A percentile compares a stretch with the other conserved stretches of the same genome.
phyloP scores from a whole-genome alignment of 2,797 vertebrate species.

The Gymnocypris eckloni region DNA sequence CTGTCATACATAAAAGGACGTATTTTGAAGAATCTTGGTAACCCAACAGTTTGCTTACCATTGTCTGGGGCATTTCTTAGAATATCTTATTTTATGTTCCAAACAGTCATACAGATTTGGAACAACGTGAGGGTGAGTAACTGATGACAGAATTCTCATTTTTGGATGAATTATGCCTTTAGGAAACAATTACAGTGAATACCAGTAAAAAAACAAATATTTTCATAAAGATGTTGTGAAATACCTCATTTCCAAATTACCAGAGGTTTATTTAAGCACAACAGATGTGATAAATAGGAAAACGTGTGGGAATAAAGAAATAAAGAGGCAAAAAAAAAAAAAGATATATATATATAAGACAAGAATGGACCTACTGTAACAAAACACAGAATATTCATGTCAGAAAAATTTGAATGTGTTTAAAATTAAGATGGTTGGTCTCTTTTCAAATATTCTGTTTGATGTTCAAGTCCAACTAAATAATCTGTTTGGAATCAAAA shows the following conservation, averaged over 20 bases:
- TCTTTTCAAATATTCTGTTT: conserved; percentile 51
- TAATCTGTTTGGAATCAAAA: conserved; percentile 55
- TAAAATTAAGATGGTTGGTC: conserved; percentile 41
- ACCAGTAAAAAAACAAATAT: neutral
- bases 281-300: neutral
- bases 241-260: neutral
- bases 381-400: conserved; percentile 13
- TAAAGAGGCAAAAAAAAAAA: no score
- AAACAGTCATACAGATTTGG: neutral
- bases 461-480: conserved; percentile 49
- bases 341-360: neutral
- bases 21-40: neutral
- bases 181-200: neutral
- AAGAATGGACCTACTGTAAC: neutral
- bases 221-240: neutral
- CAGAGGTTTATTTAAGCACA: neutral
- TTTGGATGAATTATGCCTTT: neutral
- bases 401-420: conserved; percentile 11
- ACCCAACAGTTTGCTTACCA: neutral
- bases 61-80: neutral
- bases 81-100: neutral
- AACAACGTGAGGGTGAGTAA: neutral
- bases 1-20: neutral
- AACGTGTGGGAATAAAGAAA: neutral
- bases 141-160: neutral